Percentiles rank a stretch among this genome's conserved stretches.
These are phyloP conservation scores for Agrochola litura DNA, from an alignment of 2,888 invertebrate genomes.

Conservation along the genomic window DNA sequence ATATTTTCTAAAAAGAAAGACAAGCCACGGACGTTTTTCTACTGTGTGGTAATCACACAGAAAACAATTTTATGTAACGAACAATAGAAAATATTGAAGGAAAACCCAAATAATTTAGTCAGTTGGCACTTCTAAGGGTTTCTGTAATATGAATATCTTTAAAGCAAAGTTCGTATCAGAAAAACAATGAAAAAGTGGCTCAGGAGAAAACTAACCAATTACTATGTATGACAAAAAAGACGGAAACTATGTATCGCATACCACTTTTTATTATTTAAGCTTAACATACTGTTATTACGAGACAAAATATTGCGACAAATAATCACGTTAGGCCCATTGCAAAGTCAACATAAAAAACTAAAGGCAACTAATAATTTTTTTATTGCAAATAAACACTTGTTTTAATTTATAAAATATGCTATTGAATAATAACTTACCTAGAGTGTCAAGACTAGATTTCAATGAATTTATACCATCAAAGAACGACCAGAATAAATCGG, in stretches of 20 bases:
- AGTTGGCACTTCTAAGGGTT: background rate
- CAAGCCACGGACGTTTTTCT: background rate
- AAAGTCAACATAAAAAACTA: background rate
- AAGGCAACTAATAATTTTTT: background rate
- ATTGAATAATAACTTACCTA: conserved; percentile 88
- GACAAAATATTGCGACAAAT: background rate
- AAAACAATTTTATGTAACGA: too few relatives aligned
- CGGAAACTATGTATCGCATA: background rate
- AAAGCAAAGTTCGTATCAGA: background rate
- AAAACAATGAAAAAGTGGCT: background rate
- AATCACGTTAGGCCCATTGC: background rate
- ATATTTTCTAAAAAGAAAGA: background rate
- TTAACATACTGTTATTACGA: background rate
- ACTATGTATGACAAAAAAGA: background rate
- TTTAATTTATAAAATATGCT: background rate
- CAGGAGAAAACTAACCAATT: background rate
- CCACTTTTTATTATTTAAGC: background rate
- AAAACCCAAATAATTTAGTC: background rate
- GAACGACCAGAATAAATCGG: conserved; percentile 95
- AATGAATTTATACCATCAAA: conserved; percentile 92
- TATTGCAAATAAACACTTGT: background rate
- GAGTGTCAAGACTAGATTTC: conserved; percentile 90
- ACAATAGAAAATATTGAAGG: background rate
- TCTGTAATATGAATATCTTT: background rate
- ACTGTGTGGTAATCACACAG: too few relatives aligned